These are phyloP conservation scores for Phrynosoma platyrhinos DNA, from an alignment of 2,113 vertebrate genomes.

Conservation along the genomic window DNA sequence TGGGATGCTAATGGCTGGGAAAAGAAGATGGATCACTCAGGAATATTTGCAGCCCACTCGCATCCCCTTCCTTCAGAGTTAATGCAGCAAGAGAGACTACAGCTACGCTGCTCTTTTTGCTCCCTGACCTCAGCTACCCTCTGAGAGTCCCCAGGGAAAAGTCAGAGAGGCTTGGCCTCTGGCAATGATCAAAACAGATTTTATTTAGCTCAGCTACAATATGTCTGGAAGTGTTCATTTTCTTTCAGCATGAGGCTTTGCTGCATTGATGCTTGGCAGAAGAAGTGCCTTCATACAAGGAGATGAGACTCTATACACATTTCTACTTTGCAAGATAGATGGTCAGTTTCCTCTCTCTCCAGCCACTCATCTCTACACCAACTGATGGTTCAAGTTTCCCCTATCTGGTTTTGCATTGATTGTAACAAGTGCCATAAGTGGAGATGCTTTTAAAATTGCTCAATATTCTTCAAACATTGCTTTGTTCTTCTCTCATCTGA, in stretches of 20 bases:
- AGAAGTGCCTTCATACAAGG: neutral
- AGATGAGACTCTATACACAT: neutral
- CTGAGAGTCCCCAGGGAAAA: neutral
- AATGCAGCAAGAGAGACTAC: neutral
- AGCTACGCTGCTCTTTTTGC: neutral
- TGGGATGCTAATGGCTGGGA: constrained; percentile 14
- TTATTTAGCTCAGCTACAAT: neutral
- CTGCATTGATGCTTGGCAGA: neutral
- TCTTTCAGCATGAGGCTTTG: neutral
- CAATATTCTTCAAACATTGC: neutral
- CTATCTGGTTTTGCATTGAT: neutral
- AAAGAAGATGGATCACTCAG: neutral
- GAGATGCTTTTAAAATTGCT: neutral
- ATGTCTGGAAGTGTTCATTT: neutral
- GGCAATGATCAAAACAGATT: neutral
- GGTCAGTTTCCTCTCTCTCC: neutral
- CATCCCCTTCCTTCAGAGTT: neutral
- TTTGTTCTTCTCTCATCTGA: neutral
- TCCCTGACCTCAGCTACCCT: constrained; percentile 32
- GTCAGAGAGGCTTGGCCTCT: neutral
- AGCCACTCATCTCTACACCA: neutral
- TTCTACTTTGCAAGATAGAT: neutral
- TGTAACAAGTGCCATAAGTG: constrained; percentile 13
- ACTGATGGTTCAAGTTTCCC: neutral
- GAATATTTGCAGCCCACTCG: neutral